These are phyloP conservation scores for Caenorhabditis remanei DNA, from an alignment of 1,140 invertebrate genomes.

Conservation along the genomic window DNA sequence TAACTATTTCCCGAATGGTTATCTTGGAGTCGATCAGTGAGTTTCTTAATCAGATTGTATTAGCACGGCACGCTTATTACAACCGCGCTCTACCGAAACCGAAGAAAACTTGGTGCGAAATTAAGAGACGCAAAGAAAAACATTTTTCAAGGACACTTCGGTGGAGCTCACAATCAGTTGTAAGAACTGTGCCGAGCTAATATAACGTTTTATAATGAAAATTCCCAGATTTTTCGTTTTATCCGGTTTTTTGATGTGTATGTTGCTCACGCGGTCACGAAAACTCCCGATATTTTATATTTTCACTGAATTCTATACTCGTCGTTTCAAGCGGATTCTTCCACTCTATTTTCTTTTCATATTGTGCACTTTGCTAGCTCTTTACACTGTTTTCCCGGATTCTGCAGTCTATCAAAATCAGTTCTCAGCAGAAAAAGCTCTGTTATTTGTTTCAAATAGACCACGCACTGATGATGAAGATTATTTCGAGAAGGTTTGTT, in stretches of 20 bases:
- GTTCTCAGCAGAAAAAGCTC: not conserved
- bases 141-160: too few relatives aligned
- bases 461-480: not conserved
- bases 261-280: conserved; percentile 2
- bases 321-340: conserved; percentile 15
- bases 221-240: conserved; percentile 56
- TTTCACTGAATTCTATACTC: not conserved
- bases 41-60: not conserved
- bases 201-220: too few relatives aligned
- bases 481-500: not conserved
- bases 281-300: not conserved
- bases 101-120: not conserved
- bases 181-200: too few relatives aligned
- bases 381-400: not conserved
- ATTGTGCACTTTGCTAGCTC: not conserved
- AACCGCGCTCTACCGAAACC: not conserved
- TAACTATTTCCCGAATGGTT: conserved; percentile 42
- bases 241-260: conserved; percentile 52
- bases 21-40: conserved; percentile 60
- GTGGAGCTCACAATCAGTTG: too few relatives aligned
- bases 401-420: not conserved
- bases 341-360: not conserved
- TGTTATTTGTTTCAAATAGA: not conserved
- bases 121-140: too few relatives aligned
- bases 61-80: not conserved